phyloP scores from a whole-genome alignment of 2,797 vertebrate genomes.

The Cottoperca gobio region DNA sequence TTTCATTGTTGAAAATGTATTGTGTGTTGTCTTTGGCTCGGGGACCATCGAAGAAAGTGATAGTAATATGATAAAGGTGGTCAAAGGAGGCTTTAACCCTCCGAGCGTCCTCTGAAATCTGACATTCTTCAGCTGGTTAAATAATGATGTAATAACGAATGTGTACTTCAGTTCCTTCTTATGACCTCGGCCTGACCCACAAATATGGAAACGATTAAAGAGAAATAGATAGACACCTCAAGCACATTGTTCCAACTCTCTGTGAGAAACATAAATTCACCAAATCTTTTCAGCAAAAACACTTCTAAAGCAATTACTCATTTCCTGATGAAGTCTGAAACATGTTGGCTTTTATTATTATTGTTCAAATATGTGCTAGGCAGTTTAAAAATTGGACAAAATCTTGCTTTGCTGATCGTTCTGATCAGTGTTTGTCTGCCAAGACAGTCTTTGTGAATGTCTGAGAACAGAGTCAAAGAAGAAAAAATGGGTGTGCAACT shows the following conservation, averaged over 20 bases:
- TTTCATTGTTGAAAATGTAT: constrained; percentile 73
- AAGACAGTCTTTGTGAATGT: background rate
- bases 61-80: constrained; percentile 78
- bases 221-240: constrained; percentile 57
- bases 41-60: constrained; percentile 69
- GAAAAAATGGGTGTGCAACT: background rate
- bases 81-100: constrained; percentile 72
- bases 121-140: constrained; percentile 67
- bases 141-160: constrained; percentile 68
- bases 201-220: constrained; percentile 68
- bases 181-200: constrained; percentile 63
- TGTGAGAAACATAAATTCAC: constrained; percentile 47
- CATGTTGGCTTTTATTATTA: constrained; percentile 9
- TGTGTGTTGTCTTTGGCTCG: constrained; percentile 79
- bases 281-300: constrained; percentile 41
- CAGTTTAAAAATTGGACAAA: constrained; percentile 18
- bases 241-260: constrained; percentile 57
- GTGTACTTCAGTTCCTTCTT: constrained; percentile 46
- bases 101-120: constrained; percentile 57
- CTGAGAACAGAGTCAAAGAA: background rate
- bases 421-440: background rate
- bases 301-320: constrained; percentile 40
- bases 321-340: constrained; percentile 41
- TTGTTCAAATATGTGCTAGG: background rate
- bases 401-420: background rate